phyloP scores from a whole-genome alignment of 2,113 vertebrate genomes.

The rabbit (Oryctolagus cuniculus) region DNA sequence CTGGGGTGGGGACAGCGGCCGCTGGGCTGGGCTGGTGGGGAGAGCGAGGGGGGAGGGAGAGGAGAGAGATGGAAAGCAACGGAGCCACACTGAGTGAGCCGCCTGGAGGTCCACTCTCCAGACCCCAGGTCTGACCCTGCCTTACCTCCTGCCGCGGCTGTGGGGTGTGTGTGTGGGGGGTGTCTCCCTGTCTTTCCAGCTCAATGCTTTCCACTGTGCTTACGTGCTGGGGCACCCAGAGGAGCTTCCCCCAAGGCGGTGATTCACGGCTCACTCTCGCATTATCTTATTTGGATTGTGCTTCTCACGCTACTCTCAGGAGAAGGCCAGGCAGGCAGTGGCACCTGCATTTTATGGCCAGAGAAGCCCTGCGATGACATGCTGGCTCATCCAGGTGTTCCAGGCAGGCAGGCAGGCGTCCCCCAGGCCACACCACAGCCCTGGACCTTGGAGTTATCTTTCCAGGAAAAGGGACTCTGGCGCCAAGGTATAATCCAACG shows the following conservation, averaged over 20 bases:
- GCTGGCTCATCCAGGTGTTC: neutral
- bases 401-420: neutral
- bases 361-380: neutral
- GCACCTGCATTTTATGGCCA: neutral
- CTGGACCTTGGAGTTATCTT: neutral
- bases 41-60: too few species aligned
- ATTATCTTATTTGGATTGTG: slow-evolving; percentile 9
- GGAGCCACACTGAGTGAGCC: neutral
- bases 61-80: neutral
- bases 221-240: neutral
- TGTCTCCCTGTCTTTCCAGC: neutral
- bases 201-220: neutral
- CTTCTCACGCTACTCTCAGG: neutral
- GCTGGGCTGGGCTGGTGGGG: neutral
- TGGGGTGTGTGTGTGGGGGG: neutral
- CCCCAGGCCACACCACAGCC: neutral
- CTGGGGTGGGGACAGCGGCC: neutral
- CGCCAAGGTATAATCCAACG: neutral
- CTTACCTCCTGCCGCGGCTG: neutral
- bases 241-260: neutral
- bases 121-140: neutral
- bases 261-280: slow-evolving; percentile 56
- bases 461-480: neutral
- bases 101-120: neutral
- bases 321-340: neutral